Percentiles rank a stretch among this genome's conserved stretches.
Conservation (phyloP, 35 echinoderm and acorn worm species). For the Nesometra sesokonis region DNA sequence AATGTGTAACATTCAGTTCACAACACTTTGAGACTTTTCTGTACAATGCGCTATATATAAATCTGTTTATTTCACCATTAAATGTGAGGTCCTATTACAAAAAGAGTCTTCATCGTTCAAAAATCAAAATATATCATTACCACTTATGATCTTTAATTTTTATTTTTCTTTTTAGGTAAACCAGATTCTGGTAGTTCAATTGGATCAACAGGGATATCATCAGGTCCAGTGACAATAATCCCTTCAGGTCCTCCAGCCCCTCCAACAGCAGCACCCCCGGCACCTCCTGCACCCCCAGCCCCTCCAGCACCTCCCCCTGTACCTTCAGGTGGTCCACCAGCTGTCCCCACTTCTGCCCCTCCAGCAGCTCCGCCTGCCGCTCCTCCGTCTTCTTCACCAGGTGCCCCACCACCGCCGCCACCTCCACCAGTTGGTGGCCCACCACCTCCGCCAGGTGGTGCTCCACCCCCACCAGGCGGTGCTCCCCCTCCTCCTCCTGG, state of each 20-base stretch:
- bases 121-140: too few species aligned
- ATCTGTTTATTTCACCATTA: too few species aligned
- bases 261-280: slow-evolving; percentile 5
- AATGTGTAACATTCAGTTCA: too few species aligned
- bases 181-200: not conserved
- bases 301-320: slow-evolving; percentile 12
- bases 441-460: slow-evolving; percentile 14
- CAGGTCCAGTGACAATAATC: not conserved
- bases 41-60: too few species aligned
- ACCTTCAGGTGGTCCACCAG: slow-evolving; percentile 22
- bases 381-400: not conserved
- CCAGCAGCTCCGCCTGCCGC: slow-evolving; percentile 3
- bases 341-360: slow-evolving; percentile 14
- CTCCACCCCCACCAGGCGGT: slow-evolving; percentile 31
- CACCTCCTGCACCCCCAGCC: slow-evolving; percentile 11
- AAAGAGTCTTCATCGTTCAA: too few species aligned
- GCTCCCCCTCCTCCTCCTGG: not conserved
- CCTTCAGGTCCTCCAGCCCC: not conserved
- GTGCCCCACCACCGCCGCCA: slow-evolving; percentile 15
- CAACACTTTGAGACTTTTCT: too few species aligned
- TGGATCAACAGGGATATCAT: not conserved
- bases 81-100: too few species aligned
- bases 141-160: not conserved
- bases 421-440: not conserved
- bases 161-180: not conserved